These are phyloP conservation scores for Engystomops pustulosus DNA, from an alignment of 2,113 vertebrate genomes.

Conservation along the genomic window DNA sequence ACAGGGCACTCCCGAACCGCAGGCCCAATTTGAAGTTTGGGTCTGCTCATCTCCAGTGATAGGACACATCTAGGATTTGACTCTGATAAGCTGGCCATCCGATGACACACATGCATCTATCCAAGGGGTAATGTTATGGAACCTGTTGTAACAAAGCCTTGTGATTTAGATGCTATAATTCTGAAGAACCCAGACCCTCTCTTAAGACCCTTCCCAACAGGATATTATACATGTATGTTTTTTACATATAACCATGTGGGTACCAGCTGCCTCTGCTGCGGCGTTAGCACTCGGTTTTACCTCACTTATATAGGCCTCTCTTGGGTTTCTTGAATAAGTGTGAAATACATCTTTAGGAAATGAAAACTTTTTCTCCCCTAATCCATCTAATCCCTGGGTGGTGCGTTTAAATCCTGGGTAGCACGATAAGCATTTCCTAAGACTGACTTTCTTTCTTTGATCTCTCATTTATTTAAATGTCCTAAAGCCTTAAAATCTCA, in stretches of 20 bases:
- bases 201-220: neutral
- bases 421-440: slow-evolving; percentile 56
- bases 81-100: too few relatives aligned
- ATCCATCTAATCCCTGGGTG: slow-evolving; percentile 68
- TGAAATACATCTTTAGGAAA: slow-evolving; percentile 70
- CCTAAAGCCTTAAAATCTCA: slow-evolving; percentile 33
- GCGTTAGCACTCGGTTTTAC: neutral
- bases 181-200: neutral
- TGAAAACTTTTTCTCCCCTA: slow-evolving; percentile 68
- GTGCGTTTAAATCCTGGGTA: slow-evolving; percentile 65
- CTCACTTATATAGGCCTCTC: neutral
- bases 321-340: slow-evolving; percentile 31
- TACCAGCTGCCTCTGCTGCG: neutral
- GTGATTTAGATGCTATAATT: neutral
- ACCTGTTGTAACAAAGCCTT: too few relatives aligned
- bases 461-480: slow-evolving; percentile 62
- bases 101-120: too few relatives aligned
- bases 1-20: too few relatives aligned
- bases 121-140: too few relatives aligned
- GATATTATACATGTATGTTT: neutral
- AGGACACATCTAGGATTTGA: too few relatives aligned
- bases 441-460: slow-evolving; percentile 60
- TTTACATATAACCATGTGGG: neutral
- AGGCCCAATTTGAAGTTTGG: too few relatives aligned
- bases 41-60: too few relatives aligned